Evolutionary conservation across 2,113 vertebrate species (phyloP), one percentile per base, ranked within the genome.

Genomic region (Pyxicephalus adspersus): DNA sequence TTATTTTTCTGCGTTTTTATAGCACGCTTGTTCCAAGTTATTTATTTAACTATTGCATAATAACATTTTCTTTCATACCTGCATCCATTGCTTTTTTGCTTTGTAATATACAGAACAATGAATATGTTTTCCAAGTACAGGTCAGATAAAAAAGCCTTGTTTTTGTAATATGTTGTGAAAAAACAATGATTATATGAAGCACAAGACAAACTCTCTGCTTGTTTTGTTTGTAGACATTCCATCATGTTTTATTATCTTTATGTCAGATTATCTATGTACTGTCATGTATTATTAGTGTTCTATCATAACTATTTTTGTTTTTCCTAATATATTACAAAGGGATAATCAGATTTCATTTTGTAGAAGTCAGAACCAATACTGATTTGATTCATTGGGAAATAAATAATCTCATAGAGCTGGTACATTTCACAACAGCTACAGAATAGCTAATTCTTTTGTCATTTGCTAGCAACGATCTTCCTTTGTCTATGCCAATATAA

Each of bases 241-340:
- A 78, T 80, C 87, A 84, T 76, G 80, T 87, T 86, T 55, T 83
- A 87, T 87, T 87, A 87, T 76, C 73, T 84, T 80, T 75, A 19
- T 73, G 81, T 66, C 84, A 87, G 90, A 84, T 87, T 88, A 89
- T 70, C 78, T 84, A 81, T 89, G 87, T 87, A 55, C 83, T 85
- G 65, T 85, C 84, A 81, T 80, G 83, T 80, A 77, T 25, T 85
- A 74, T 89, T 88, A 85, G 85, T 86, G 79, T 73, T 84, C 9
- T 86, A 55, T 79, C 77, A 77, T 85, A 85, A 86, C 31, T 81
- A 23, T 84, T 81, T 85, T 87, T 85, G 76, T 68, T 86, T 87
- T 86, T 88, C 77, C 84, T 87, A 87, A 84, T 85, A 68, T 65
- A 25, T 17, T 51, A 83, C 55, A 70, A 83, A 84, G 75, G 83